Evolutionary conservation across 2,888 invertebrate genomes (phyloP).

Genomic region (Molorchus minor): DNA sequence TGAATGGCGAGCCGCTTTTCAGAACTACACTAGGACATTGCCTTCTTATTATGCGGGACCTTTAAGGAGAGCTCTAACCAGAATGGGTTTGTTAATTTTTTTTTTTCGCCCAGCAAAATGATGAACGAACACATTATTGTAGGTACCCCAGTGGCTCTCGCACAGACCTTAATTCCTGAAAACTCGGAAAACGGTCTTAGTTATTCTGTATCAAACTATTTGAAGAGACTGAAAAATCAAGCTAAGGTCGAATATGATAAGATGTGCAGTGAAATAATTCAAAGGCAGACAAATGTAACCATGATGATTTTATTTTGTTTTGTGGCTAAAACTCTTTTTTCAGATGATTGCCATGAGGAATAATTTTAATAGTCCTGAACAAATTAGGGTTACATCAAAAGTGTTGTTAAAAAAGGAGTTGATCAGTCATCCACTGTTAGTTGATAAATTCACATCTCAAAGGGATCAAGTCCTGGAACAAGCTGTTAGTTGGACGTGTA

Average conservation of each 20-base stretch:
- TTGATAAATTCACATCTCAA: constrained; percentile 83
- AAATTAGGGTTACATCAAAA: constrained; percentile 64
- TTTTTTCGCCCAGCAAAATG: no score
- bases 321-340: constrained; percentile 23
- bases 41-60: constrained; percentile 95
- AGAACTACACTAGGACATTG: constrained; percentile 94
- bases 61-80: constrained; percentile 85
- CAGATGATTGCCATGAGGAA: constrained; percentile 44
- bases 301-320: background rate
- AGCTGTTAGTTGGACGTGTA: constrained; percentile 77
- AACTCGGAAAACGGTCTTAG: constrained; percentile 91
- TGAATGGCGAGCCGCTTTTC: constrained; percentile 93
- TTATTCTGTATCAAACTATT: constrained; percentile 91
- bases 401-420: constrained; percentile 78
- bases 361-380: constrained; percentile 57
- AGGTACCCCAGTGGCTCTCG: constrained; percentile 78
- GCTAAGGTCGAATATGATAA: constrained; percentile 91
- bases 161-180: constrained; percentile 89
- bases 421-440: constrained; percentile 81
- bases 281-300: constrained; percentile 65
- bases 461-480: constrained; percentile 89
- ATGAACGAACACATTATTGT: no score
- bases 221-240: constrained; percentile 95
- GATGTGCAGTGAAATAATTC: constrained; percentile 81
- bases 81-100: constrained; percentile 73